Evolutionary conservation across 2,113 vertebrate species (phyloP).

Genomic region (Lagopus muta): DNA sequence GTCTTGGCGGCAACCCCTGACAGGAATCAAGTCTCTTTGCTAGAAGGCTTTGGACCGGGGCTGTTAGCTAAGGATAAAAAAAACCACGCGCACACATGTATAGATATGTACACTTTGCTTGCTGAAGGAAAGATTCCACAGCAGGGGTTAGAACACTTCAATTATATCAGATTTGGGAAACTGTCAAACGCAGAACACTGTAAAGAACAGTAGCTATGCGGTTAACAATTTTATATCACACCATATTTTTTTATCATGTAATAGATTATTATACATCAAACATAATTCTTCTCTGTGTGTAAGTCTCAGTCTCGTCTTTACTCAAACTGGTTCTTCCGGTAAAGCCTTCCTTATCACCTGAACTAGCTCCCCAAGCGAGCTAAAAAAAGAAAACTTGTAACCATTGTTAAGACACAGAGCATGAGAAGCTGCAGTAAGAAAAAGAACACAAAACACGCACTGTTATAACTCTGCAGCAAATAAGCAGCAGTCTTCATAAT

Average conservation of each 20-base stretch:
- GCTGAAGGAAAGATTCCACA: slow-evolving; percentile 83
- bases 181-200: slow-evolving; percentile 76
- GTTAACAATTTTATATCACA: slow-evolving; percentile 77
- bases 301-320: slow-evolving; percentile 65
- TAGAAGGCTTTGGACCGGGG: slow-evolving; percentile 86
- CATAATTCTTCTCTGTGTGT: slow-evolving; percentile 49
- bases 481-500: slow-evolving; percentile 72
- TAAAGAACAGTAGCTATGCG: slow-evolving; percentile 64
- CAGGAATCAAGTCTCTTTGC: slow-evolving; percentile 84
- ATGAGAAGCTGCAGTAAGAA: slow-evolving; percentile 77
- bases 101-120: slow-evolving; percentile 49
- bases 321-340: slow-evolving; percentile 80
- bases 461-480: slow-evolving; percentile 77
- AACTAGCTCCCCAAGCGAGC: slow-evolving; percentile 85
- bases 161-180: slow-evolving; percentile 59
- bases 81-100: slow-evolving; percentile 36
- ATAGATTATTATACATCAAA: slow-evolving; percentile 44
- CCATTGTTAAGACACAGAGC: slow-evolving; percentile 82
- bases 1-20: slow-evolving; percentile 89
- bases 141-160: slow-evolving; percentile 87
- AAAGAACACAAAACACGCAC: slow-evolving; percentile 67
- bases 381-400: slow-evolving; percentile 65
- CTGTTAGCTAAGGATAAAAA: slow-evolving; percentile 80
- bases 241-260: slow-evolving; percentile 64
- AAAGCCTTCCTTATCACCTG: slow-evolving; percentile 84